Conservation (phyloP, 2,797 vertebrate species). For the Choloepus didactylus region DNA sequence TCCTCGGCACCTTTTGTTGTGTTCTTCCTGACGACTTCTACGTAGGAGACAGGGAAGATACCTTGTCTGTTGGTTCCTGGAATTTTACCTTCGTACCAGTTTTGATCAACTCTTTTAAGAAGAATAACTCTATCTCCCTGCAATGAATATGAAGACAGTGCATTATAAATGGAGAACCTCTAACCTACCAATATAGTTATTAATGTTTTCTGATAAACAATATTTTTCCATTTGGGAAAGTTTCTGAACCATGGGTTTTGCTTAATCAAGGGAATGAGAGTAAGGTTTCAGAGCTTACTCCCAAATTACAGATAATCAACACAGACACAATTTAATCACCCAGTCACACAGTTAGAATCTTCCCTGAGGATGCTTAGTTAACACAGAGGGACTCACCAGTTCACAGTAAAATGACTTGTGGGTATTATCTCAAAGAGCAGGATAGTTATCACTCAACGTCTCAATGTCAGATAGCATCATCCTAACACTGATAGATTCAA, state of each 20-base stretch:
- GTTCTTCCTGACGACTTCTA: constrained; percentile 95
- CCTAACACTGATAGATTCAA: neutral
- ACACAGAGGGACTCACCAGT: neutral
- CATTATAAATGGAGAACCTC: constrained; percentile 26
- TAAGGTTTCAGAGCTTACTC: neutral
- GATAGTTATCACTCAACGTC: neutral
- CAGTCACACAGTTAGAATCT: neutral
- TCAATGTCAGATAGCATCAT: neutral
- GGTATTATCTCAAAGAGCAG: neutral
- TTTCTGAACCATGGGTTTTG: neutral
- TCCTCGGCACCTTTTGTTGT: constrained; percentile 91
- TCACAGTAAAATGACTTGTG: neutral
- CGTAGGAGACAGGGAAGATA: constrained; percentile 98
- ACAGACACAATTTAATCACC: neutral
- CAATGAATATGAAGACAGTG: constrained; percentile 79
- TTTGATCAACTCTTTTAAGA: constrained; percentile 97
- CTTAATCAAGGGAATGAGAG: neutral
- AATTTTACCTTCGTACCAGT: constrained; percentile 99
- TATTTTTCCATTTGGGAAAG: constrained; percentile 21
- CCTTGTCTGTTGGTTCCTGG: constrained; percentile 96
- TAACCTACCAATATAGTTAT: neutral
- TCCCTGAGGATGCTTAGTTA: neutral
- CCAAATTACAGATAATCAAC: neutral
- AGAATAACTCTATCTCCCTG: constrained; percentile 97
- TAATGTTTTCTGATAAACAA: neutral